Base-by-base conservation (phyloP, 2,113 vertebrate species). In the Tricholaema leucomelas region DNA sequence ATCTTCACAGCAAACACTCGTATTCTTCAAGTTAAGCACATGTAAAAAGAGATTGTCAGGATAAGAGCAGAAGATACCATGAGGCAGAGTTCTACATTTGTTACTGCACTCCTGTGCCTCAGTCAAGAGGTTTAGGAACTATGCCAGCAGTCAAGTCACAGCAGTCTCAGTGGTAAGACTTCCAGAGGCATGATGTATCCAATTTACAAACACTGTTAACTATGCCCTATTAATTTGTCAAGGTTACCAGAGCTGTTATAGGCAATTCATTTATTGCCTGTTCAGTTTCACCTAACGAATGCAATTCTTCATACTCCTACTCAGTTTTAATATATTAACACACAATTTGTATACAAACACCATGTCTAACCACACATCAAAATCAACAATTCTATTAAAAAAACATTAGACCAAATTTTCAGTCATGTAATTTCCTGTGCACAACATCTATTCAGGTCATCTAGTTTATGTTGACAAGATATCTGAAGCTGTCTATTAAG, bases 391-490 rank as follows among this genome's bases (percentile, higher is more conserved):
- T 74, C 30, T 17, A 83, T 87, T 72, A 78, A 92, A 58, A 83
- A 96, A 87, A 81, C n/a, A n/a, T 73, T 12, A 91, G 52, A 73
- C 16, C 19, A 74, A 21, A 81, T 87, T 95, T 91, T 94, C 50
- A 92, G 80, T 93, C 83, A 86, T 33, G 33, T 56, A 87, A 81
- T 88, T 94, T 75, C 93, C 72, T 84, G 65, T 91, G 60, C 73
- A 92, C 28, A 92, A 74, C 66, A 91, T 85, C 65, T 76, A 75
- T 93, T 97, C 94, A 87, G 33, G 56, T 48, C 30, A 91, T 91
- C 38, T 36, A 81, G 88, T 95, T 94, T 70, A 83, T 48, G 33
- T 75, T 85, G 40, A 96, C 85, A 90, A 91, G 82, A 95, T 96
- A 90, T 90, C 38, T 10, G 42, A 94, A 91, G 52, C 71, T 38